Percentiles rank a stretch among this genome's conserved stretches.
phyloP scores from a whole-genome alignment of 1,140 invertebrate genomes.

The Drosophila setifemur region DNA sequence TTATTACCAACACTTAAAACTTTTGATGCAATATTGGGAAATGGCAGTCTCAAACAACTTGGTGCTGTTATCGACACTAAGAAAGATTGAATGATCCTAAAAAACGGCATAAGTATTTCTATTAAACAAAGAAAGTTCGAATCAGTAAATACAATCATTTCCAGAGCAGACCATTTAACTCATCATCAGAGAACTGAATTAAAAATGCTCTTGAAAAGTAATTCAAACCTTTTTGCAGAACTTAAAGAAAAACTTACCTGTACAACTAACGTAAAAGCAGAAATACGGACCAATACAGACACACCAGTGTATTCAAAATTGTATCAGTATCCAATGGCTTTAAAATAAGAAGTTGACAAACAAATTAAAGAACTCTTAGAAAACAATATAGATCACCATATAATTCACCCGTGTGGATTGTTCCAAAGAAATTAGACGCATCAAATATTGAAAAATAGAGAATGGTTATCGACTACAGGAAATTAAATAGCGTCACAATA shows the following conservation, averaged over 20 bases:
- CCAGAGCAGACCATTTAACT: constrained; percentile 4
- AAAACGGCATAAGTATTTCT: background rate
- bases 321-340: constrained; percentile 26
- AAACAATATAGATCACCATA: constrained; percentile 40
- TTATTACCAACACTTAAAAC: constrained; percentile 24
- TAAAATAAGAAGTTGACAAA: constrained; percentile 29
- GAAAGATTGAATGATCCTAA: background rate
- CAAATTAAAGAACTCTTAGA: constrained; percentile 33
- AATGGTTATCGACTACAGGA: constrained; percentile 9
- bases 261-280: constrained; percentile 29
- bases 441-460: background rate
- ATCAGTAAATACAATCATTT: constrained; percentile 27
- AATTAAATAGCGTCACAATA: background rate
- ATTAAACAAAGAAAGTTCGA: constrained; percentile 25
- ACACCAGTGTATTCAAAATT: constrained; percentile 31
- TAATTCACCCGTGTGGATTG: constrained; percentile 40
- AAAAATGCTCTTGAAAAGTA: background rate
- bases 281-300: constrained; percentile 35
- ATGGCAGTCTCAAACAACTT: constrained; percentile 29
- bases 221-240: constrained; percentile 19
- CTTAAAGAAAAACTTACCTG: constrained; percentile 32
- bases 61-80: constrained; percentile 14
- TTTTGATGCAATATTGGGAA: constrained; percentile 38
- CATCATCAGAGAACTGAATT: constrained; percentile 1
- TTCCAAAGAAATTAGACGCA: background rate